Base-by-base conservation (phyloP, 2,888 invertebrate species). In the Sphecodes monilicornis region DNA sequence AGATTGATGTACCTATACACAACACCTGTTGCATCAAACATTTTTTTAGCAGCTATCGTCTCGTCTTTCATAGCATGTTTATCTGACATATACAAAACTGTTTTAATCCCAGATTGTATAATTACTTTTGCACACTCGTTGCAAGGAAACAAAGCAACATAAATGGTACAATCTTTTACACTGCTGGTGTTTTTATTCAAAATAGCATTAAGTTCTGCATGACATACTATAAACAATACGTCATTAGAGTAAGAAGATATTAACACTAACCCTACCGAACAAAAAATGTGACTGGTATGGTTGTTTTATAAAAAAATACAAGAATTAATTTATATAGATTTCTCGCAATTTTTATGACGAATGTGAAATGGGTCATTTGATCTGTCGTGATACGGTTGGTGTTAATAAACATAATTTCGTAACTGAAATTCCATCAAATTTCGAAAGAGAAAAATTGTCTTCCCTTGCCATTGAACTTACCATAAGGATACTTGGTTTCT, bases 91-190 rank as follows among this genome's bases (percentile, higher is more conserved):
- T 97, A 99, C 18, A 97, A 94, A 3, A 98, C 96, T 92, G 97
- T 96, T 74, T 95, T 96, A 50, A 99, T 98, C 0, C 99, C 98
- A 1, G 98, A 97, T 93, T 99, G 99, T 90, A 99, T 98, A 50
- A 99, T 98, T 50, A 99, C 95, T 95, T 99, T 99, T 0, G 99
- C 98, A 95, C 99, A 99, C 95, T 99, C 99, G 93, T 99, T 99
- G 94, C 99, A 99, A 0, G 99, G 99, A 94, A 99, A 99, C 29
- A 99, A 95, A 0, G 97, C 97, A 0, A 98, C 98, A 93, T 98
- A 99, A 0, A 99, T 96, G 0, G 96, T 96, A 92, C 98, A 98
- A 87, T 97, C 96, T 89, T 96, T 96, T 0, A 99, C 96, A 95
- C 97, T 97, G 0, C 96, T 96, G 0, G 96, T 96, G 94, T 98